Base-by-base conservation (phyloP, 2,113 vertebrate species). In the Petromus typicus region DNA sequence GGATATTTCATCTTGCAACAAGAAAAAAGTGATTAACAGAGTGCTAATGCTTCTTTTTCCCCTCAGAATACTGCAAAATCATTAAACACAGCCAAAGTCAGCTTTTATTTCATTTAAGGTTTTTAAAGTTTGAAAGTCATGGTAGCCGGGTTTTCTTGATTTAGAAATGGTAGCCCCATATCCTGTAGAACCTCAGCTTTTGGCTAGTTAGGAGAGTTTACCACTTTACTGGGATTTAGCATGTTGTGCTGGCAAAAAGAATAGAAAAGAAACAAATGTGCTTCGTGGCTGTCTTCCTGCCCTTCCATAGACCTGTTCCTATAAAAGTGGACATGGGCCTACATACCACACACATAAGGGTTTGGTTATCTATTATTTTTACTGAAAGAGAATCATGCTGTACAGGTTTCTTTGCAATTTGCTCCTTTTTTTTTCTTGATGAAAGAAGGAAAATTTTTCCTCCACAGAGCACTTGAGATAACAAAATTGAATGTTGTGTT, bases 401-500 rank as follows among this genome's bases (percentile, higher is more conserved):
- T 85, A 61, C 51, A 56, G 17, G 61, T 83, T 92, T 90, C 61
- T 73, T 20, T 93, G 63, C 23, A 87, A 73, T 4, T 37, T n/a
- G 18, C 48, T 54, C 43, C 43, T 94, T 59, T n/a, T 56, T 81
- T 83, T 73, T 59, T 45, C 59, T 34, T 78, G 22, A 95, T 82
- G 32, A 40, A 73, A 66, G 71, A 87, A 75, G 8, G 34, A 86
- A 51, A n/a, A 4, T 2, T 23, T 71, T 89, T 1, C 20, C 37
- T 83, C 89, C 61, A 40, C 14, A 48, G 64, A 30, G 30, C 25
- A 61, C 12, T 45, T 43, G 25, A 45, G 43, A 54, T 37, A 73
- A 78, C 22, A 78, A 69, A 95, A 48, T 40, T 57, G 16, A 82
- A 96, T 90, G n/a, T 27, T 92, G 2, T 86, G 37, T 90, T 94